phyloP scores from a whole-genome alignment of 1,140 invertebrate species.

The Stratiolaelaps scimitus region DNA sequence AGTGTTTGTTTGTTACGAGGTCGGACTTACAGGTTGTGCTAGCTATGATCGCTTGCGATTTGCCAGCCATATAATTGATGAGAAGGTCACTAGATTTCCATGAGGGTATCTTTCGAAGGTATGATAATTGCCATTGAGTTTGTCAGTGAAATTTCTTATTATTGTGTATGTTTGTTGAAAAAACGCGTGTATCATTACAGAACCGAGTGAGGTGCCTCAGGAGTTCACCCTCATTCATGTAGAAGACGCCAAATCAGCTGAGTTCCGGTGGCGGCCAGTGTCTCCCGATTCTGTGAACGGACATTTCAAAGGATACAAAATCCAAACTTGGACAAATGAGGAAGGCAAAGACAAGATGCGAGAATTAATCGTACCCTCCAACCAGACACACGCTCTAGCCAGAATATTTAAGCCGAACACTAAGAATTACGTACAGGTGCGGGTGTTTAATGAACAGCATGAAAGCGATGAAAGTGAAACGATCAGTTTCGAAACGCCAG shows the following conservation, averaged over 20 bases:
- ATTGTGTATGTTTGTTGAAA: no score
- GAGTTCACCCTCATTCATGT: conserved; percentile 69
- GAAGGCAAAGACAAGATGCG: conserved; percentile 58
- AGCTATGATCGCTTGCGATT: no score
- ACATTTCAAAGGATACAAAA: conserved; percentile 90
- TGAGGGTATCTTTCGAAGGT: no score
- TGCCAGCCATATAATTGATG: no score
- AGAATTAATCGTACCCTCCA: conserved; percentile 63
- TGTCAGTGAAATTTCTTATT: neutral
- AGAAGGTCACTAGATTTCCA: no score
- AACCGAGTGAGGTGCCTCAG: conserved; percentile 60
- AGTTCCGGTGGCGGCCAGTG: conserved; percentile 71
- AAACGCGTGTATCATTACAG: conserved; percentile 41
- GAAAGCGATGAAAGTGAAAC: conserved; percentile 75
- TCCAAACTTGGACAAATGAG: conserved; percentile 70
- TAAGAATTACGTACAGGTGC: conserved; percentile 73
- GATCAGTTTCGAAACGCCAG: conserved; percentile 70
- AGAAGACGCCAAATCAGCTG: conserved; percentile 57
- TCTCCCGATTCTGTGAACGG: conserved; percentile 56
- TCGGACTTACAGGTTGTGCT: no score
- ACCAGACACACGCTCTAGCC: conserved; percentile 57
- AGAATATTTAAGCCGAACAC: conserved; percentile 74
- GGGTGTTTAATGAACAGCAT: conserved; percentile 75
- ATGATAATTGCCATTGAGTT: neutral
- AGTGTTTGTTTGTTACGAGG: no score